Evolutionary conservation across 2,888 invertebrate genomes (phyloP), one percentile per base, ranked within the genome.

Genomic region (Leptinotarsa haldemani): DNA sequence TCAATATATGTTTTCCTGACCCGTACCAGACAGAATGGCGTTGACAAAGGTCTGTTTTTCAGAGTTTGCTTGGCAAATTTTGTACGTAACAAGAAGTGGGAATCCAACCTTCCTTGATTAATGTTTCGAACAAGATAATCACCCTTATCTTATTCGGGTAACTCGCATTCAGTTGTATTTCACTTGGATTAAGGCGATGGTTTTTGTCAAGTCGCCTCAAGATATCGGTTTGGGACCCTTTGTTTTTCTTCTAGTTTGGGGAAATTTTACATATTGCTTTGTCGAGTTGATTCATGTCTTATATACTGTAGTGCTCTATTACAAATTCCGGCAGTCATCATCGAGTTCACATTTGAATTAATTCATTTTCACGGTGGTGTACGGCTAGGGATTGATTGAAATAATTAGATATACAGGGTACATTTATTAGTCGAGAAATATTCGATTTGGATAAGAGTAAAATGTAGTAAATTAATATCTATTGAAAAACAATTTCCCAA

Each of bases 81-180:
- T 76, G 69, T 69, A 77, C 74, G 71, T 74, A 76, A 78, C 76
- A 80, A 80, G 78, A 78, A 77, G 13, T 50, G 66, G 77, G 77
- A 80, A 79, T 79, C 77, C 78, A 77, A 80, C 74, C 78, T 79
- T 70, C 77, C 71, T 77, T 82, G 81, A 82, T 81, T 82, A 81
- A 81, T 80, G 79, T 71, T 68, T 72, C 71, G 79, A 79, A 82
- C 80, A 82, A 82, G 80, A 81, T 81, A 81, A 82, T 81, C 82
- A 80, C 80, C 80, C 79, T 79, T 68, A 68, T 68, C 68, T 68
- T 58, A 56, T 56, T 53, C 18, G 53, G 68, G 40, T 25, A 13
- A 58, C 56, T 68, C 47, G 68, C 52, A 68, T 56, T 20, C 53
- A 58, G 68, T 68, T 58, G 68, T 56, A 68, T 52, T 68, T 58